Evolutionary conservation across 2,113 vertebrate genomes (phyloP).

Genomic region (Pristiophorus japonicus): DNA sequence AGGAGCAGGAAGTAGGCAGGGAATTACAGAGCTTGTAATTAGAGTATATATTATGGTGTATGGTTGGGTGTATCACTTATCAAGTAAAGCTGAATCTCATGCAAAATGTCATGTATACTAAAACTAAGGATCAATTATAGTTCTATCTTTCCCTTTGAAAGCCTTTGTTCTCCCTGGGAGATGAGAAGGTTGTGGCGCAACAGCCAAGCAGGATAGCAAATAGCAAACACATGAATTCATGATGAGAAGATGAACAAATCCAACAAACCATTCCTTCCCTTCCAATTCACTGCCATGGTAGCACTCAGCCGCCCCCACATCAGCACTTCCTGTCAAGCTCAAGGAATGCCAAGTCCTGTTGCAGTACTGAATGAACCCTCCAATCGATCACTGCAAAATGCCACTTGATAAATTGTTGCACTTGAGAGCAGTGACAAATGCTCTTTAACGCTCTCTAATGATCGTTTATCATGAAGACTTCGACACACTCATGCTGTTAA

Average conservation of each 20-base stretch:
- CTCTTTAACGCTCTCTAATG: not conserved
- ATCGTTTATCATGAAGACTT: not conserved
- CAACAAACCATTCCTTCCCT: not conserved
- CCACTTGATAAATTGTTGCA: not conserved
- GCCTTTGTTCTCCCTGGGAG: constrained; percentile 14
- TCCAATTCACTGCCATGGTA: constrained; percentile 26
- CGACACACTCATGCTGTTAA: not conserved
- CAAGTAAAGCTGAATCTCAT: constrained; percentile 12
- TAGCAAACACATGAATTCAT: constrained; percentile 25
- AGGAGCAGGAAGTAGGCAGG: constrained; percentile 30
- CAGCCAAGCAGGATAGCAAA: not conserved
- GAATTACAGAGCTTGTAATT: constrained; percentile 33
- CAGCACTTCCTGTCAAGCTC: constrained; percentile 26
- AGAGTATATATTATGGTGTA: constrained; percentile 24
- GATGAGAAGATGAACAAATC: constrained; percentile 21
- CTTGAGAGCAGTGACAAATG: not conserved
- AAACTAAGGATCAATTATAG: constrained; percentile 21
- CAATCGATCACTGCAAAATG: not conserved
- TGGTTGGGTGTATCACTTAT: constrained; percentile 13
- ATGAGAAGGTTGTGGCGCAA: constrained; percentile 18
- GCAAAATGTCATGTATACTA: constrained; percentile 11
- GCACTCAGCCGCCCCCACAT: constrained; percentile 11
- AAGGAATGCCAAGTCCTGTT: not conserved
- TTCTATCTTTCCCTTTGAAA: constrained; percentile 31
- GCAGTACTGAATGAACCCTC: not conserved